Conservation (phyloP, 1,140 invertebrate species). For the Lepidurus apus region DNA sequence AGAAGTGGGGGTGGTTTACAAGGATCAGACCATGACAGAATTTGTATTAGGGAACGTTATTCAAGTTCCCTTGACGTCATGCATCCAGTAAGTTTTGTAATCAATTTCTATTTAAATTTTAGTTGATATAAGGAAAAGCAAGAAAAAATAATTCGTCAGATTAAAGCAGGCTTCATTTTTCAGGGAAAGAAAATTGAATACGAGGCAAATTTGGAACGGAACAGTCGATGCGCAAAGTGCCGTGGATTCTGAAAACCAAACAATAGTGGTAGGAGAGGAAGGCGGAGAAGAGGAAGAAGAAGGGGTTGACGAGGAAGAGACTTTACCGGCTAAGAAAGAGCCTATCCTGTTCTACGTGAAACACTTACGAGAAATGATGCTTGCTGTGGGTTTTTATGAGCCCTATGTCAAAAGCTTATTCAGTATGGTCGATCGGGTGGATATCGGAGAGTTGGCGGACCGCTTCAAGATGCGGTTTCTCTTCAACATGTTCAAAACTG, state of each 20-base stretch:
- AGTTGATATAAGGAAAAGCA: too few relatives aligned
- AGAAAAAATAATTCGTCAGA: not conserved
- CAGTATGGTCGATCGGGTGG: constrained; percentile 20
- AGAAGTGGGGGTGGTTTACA: constrained; percentile 9
- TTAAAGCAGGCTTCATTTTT: not conserved
- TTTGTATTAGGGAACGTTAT: not conserved
- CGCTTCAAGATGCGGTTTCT: not conserved
- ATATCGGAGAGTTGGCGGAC: constrained; percentile 11
- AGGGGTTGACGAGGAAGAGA: not conserved
- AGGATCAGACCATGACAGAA: constrained; percentile 6
- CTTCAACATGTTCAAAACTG: not conserved
- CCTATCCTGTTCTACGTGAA: constrained; percentile 15
- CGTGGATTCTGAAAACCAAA: not conserved
- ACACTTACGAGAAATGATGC: constrained; percentile 8
- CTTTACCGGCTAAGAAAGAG: not conserved
- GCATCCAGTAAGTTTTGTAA: not conserved
- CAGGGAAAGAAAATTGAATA: not conserved
- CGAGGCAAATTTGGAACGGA: not conserved
- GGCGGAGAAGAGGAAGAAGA: not conserved
- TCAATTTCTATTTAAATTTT: not conserved
- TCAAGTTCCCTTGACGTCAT: not conserved
- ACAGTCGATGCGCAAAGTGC: constrained; percentile 25
- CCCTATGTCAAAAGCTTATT: constrained; percentile 19
- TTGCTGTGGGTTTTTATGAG: not conserved
- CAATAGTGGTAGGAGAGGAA: not conserved